Base-by-base conservation (phyloP, 2,888 invertebrate genomes). In the Ichneumon xanthorius region DNA sequence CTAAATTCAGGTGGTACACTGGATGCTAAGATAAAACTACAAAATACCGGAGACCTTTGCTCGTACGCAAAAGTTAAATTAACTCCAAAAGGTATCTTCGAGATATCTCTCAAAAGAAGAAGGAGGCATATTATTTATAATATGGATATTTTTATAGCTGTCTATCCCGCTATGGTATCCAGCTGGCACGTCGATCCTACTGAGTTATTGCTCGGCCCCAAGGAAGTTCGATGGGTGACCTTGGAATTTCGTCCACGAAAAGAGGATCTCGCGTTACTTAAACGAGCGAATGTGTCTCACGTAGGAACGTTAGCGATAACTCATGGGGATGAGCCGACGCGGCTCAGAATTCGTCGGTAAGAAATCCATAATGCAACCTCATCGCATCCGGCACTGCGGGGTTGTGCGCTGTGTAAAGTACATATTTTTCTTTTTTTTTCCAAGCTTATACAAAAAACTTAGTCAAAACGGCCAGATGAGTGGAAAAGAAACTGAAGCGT, bases 21-120 rank as follows among this genome's bases (percentile, higher is more conserved):
- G 16, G 93, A 93, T 14, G 94, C 95, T 63, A 94, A 92, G 65
- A 95, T 96, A 78, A 93, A 91, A 55, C 91, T 96, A 2, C 94
- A 94, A 87, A 96, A 96, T 88, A 94, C 92, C 22, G 96, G 96
- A 0, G 95, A 95, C 48, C 90, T 96, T 11, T 92, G 95, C 16
- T 95, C 95, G 1, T 96, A 96, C 88, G 95, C 94, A 87, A 88
- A 92, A 88, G 83, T 93, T 5, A 93, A 93, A 79, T 84, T 94
- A 71, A 87, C 88, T 22, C 93, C 93, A 19, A 94, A 93, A 92
- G 93, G 93, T 93, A 85, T 33, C 37, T 33, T 63, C 19, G 19
- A 45, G n/a, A 6, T 63, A 30, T 63, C 19, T 55, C 33, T 19
- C 55, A 11, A 11, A 55, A 55, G 3, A 77, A 71, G 14, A 19